phyloP scores from a whole-genome alignment of 2,113 vertebrate species.

The Odobenus rosmarus region DNA sequence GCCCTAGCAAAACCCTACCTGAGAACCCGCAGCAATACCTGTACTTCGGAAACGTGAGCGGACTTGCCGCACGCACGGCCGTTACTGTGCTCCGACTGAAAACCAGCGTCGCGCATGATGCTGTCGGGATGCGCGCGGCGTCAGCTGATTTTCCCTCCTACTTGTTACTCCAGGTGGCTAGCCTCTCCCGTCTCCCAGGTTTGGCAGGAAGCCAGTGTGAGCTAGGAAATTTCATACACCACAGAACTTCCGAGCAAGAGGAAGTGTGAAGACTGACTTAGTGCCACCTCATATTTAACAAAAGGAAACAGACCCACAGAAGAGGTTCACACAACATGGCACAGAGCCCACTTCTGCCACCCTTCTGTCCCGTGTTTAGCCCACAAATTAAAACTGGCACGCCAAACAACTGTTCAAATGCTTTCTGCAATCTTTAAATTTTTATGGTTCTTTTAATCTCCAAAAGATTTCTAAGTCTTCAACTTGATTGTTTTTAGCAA shows the following conservation, averaged over 20 bases:
- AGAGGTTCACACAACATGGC: rapidly evolving
- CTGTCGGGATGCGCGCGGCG: rapidly evolving
- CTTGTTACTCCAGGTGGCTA: not conserved
- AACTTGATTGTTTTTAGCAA: not conserved
- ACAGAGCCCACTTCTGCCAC: not conserved
- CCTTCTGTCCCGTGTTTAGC: not conserved
- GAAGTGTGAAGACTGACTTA: not conserved
- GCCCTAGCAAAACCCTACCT: not conserved
- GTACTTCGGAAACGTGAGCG: not conserved
- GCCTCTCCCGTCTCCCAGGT: not conserved
- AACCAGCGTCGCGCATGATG: rapidly evolving
- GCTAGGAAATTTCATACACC: not conserved
- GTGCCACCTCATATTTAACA: not conserved
- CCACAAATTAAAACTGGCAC: not conserved
- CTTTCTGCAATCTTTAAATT: not conserved
- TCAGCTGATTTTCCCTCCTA: not conserved
- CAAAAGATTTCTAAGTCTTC: not conserved
- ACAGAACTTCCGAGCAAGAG: not conserved
- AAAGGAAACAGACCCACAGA: not conserved
- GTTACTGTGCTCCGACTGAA: not conserved
- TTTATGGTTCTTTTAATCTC: not conserved
- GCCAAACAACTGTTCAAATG: not conserved
- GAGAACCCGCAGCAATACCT: not conserved
- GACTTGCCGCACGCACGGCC: no score
- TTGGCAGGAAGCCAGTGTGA: not conserved